Conservation (phyloP, 2,888 invertebrate genomes). For the Mystacides longicornis region DNA sequence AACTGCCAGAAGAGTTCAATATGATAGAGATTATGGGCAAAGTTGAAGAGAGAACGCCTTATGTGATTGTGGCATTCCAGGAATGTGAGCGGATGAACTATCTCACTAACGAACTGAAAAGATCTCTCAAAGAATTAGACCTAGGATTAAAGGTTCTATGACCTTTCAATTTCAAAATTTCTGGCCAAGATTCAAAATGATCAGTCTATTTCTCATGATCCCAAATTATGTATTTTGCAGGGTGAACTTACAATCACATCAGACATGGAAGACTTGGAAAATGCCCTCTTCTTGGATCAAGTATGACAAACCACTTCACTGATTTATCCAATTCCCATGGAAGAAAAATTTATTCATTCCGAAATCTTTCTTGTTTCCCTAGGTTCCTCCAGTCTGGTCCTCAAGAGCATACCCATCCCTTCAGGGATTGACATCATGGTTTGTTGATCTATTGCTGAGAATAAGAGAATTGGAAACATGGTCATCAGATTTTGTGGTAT, state of each 20-base stretch:
- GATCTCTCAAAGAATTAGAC: constrained; percentile 86
- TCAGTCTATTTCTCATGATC: neutral
- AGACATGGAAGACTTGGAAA: constrained; percentile 93
- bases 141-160: constrained; percentile 73
- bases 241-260: constrained; percentile 94
- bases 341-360: neutral
- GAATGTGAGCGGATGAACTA: constrained; percentile 96
- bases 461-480: constrained; percentile 87
- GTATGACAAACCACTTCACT: constrained; percentile 28
- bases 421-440: constrained; percentile 84
- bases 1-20: constrained; percentile 92
- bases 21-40: constrained; percentile 93
- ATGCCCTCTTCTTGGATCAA: constrained; percentile 86
- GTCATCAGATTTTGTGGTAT: constrained; percentile 89
- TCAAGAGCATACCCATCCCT: constrained; percentile 87
- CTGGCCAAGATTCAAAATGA: neutral
- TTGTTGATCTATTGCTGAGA: constrained; percentile 79
- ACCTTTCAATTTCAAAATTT: neutral
- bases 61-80: constrained; percentile 91
- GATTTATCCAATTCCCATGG: neutral
- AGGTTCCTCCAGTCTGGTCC: constrained; percentile 83
- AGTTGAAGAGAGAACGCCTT: constrained; percentile 92
- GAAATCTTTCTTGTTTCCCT: constrained; percentile 6
- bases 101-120: constrained; percentile 82
- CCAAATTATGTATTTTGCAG: constrained; percentile 37